A percentile compares a stretch with the other conserved stretches of the same genome.
Conservation (phyloP, 2,888 invertebrate genomes). For the Acronicta alni region DNA sequence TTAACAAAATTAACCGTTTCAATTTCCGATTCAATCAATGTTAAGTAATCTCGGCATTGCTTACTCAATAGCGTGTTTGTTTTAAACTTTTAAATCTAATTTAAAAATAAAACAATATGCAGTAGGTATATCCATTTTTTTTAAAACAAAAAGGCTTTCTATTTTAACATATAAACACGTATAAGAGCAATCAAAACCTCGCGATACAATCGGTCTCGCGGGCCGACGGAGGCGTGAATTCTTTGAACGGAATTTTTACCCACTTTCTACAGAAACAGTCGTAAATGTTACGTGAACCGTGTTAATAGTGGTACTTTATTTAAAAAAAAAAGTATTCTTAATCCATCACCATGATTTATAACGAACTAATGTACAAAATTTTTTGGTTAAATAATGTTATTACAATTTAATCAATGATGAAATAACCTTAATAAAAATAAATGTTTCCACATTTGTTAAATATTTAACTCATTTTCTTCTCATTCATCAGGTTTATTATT, state of each 20-base stretch:
- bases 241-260: slow-evolving; percentile 54
- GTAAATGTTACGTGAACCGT: slow-evolving; percentile 54
- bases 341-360: slow-evolving; percentile 43
- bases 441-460: slow-evolving; percentile 14
- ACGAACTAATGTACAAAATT: slow-evolving; percentile 12
- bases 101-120: slow-evolving; percentile 1
- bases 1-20: neutral
- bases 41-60: neutral
- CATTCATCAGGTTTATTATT: slow-evolving; percentile 48
- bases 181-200: slow-evolving; percentile 46
- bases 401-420: slow-evolving; percentile 19
- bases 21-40: neutral
- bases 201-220: slow-evolving; percentile 49
- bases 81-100: neutral
- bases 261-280: slow-evolving; percentile 58
- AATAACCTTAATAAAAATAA: slow-evolving; percentile 29
- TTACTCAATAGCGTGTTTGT: no score
- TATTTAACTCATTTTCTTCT: slow-evolving; percentile 23
- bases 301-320: slow-evolving; percentile 42
- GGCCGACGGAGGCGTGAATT: slow-evolving; percentile 56
- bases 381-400: slow-evolving; percentile 11
- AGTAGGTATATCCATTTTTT: neutral
- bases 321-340: slow-evolving; percentile 28
- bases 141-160: slow-evolving; percentile 36
- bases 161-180: slow-evolving; percentile 54